Base-by-base conservation (phyloP, 2,888 invertebrate species). In the Idaea straminata region DNA sequence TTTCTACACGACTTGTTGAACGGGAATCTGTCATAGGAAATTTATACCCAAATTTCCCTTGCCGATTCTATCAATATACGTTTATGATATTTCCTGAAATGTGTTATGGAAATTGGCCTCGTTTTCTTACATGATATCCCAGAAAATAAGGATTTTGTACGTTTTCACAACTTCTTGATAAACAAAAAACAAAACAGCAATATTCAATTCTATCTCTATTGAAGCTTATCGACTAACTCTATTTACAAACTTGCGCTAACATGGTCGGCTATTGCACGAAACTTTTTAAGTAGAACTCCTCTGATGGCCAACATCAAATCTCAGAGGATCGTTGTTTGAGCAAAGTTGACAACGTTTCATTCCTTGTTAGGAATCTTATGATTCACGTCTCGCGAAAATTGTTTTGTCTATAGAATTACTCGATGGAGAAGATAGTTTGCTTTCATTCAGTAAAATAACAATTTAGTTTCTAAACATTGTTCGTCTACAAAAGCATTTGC, bases 311-410 rank as follows among this genome's bases (percentile, higher is more conserved):
- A 64, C 66, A 69, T 60, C 68, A 67, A 69, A 62, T 69, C 72
- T 70, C 70, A 67, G 64, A n/a, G 70, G 72, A 64, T 72, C 68
- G 64, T 67, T 69, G 66, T 69, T 71, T 66, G 71, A 69, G 68
- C 72, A 69, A 68, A 71, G 69, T 71, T 59, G 70, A 66, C 64
- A 68, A 67, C 68, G 68, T 67, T 72, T 69, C 68, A 69, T 68
- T 70, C 69, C 66, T 61, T 69, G 66, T 71, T 72, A 69, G 66
- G 68, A 72, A 47, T 47, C 47, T 47, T 47, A 47, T 47, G 47
- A 47, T 47, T 47, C 47, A 47, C 47, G 47, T 47, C 47, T 10
- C 47, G 47, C 13, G 47, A 47, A 47, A 47, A 47, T 47, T 47
- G 47, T 47, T 47, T 47, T 47, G 47, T 47, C 47, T 4, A 47